These are phyloP conservation scores for Myathropa florea DNA, from an alignment of 2,888 invertebrate genomes.

Conservation along the genomic window DNA sequence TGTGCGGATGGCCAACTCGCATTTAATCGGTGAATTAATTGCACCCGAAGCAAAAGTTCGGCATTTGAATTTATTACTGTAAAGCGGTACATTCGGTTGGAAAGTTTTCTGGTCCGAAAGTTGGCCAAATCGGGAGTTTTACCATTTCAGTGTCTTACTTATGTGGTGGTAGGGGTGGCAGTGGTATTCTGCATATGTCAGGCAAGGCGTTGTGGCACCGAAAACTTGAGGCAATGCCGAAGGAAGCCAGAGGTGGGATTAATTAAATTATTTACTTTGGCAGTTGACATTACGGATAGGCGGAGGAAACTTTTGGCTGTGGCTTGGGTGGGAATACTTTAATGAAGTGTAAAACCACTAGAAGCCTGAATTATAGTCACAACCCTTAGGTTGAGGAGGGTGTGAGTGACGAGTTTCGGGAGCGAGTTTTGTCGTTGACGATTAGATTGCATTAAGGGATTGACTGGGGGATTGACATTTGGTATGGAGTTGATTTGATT, in stretches of 20 bases:
- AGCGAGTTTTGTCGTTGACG: neutral
- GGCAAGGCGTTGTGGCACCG: neutral
- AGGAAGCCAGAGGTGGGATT: neutral
- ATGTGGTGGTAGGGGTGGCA: neutral
- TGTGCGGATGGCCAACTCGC: constrained; percentile 55
- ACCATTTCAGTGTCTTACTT: neutral
- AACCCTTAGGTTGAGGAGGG: constrained; percentile 7
- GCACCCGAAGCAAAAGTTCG: constrained; percentile 55
- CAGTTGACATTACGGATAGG: neutral
- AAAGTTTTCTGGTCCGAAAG: constrained; percentile 27
- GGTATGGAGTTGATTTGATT: neutral
- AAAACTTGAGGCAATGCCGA: neutral
- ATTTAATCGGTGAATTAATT: constrained; percentile 69
- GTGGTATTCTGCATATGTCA: constrained; percentile 21
- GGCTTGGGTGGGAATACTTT: constrained; percentile 22
- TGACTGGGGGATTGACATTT: neutral
- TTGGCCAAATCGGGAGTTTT: constrained; percentile 13
- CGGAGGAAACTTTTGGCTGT: constrained; percentile 2
- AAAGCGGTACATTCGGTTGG: constrained; percentile 13
- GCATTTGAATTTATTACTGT: constrained; percentile 63
- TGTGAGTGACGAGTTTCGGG: constrained; percentile 9
- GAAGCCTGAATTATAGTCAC: constrained; percentile 13
- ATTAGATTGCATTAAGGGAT: constrained; percentile 17
- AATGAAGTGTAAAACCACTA: constrained; percentile 37
- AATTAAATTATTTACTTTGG: constrained; percentile 53